phyloP scores from a whole-genome alignment of 2,113 vertebrate genomes.

The Malurus elegans region DNA sequence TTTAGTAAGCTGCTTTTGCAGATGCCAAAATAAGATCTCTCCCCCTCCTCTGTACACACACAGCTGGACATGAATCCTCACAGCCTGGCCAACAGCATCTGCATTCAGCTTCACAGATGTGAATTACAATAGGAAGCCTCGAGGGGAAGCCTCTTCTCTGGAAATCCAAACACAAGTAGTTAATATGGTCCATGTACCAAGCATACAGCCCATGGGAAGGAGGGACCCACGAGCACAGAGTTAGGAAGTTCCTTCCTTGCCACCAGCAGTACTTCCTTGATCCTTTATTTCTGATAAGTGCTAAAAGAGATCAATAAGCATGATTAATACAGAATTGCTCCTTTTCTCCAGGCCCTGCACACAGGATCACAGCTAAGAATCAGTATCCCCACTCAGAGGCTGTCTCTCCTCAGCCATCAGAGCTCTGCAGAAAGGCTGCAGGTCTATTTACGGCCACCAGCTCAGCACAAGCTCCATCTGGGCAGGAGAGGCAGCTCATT shows the following conservation, averaged over 20 bases:
- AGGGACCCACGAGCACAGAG: not conserved
- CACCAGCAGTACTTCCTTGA: not conserved
- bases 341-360: not conserved
- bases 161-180: not conserved
- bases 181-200: not conserved
- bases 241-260: not conserved
- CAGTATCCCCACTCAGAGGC: not conserved
- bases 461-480: accelerated
- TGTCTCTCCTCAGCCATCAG: not conserved
- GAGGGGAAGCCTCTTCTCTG: not conserved
- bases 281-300: not conserved
- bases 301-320: not conserved
- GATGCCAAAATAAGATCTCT: not conserved
- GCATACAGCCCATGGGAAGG: not conserved
- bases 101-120: not conserved
- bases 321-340: not conserved
- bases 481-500: not conserved
- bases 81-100: not conserved
- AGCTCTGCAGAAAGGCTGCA: not conserved
- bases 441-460: not conserved
- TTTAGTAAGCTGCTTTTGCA: not conserved
- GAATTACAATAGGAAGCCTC: not conserved
- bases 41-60: not conserved
- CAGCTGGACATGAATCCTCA: not conserved
- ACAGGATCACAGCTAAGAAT: not conserved